Evolutionary conservation across 1,140 invertebrate genomes (phyloP).

Genomic region (Drosophila watanabei): DNA sequence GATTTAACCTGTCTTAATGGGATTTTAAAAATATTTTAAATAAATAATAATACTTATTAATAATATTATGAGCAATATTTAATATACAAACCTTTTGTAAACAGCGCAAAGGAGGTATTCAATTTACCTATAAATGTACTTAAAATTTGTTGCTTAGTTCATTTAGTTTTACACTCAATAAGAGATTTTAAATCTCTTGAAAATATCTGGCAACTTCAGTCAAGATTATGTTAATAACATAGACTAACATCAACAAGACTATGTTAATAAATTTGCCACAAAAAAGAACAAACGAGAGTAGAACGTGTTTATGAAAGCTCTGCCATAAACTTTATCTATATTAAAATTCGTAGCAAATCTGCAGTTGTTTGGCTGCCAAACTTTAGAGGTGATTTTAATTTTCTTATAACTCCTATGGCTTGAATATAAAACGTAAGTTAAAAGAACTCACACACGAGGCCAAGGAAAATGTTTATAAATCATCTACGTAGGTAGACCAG

Average conservation of each 20-base stretch:
- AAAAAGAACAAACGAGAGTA: neutral
- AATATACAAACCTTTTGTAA: neutral
- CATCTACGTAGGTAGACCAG: neutral
- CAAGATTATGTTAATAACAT: neutral
- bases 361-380: neutral
- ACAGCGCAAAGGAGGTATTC: neutral
- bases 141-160: neutral
- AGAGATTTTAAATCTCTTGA: neutral
- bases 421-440: neutral
- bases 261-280: neutral
- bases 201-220: neutral
- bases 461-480: constrained; percentile 3
- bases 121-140: neutral
- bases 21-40: neutral
- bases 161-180: neutral
- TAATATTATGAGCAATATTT: neutral
- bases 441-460: neutral
- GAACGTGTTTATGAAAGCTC: neutral
- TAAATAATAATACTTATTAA: too few species aligned
- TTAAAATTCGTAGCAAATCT: neutral
- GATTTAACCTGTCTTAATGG: neutral
- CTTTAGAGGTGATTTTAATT: neutral
- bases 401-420: neutral
- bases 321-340: neutral
- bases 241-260: neutral